A percentile compares a stretch with the other conserved stretches of the same genome.
phyloP scores from a whole-genome alignment of 2,888 invertebrate species.

The Catocala fraxini region DNA sequence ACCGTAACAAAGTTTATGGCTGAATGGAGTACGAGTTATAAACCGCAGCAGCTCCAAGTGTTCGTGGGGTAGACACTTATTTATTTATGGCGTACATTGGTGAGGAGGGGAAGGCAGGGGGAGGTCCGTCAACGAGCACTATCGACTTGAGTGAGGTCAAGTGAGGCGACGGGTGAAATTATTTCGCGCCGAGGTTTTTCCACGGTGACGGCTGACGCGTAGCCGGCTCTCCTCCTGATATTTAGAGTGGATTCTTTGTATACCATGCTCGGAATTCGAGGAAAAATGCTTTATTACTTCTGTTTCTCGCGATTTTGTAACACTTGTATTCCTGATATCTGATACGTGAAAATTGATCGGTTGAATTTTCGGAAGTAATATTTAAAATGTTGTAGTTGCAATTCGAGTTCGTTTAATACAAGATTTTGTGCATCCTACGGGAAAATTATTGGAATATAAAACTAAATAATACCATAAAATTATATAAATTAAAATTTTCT shows the following conservation, averaged over 20 bases:
- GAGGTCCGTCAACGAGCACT: slow-evolving; percentile 52
- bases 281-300: slow-evolving; percentile 11
- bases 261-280: slow-evolving; percentile 6
- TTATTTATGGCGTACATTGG: slow-evolving; percentile 61
- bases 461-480: no score
- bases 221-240: slow-evolving; percentile 20
- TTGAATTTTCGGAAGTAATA: no score
- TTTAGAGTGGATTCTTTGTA: slow-evolving; percentile 29
- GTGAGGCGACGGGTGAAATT: slow-evolving; percentile 56
- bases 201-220: slow-evolving; percentile 18
- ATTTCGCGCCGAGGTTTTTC: slow-evolving; percentile 57
- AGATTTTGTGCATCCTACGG: no score
- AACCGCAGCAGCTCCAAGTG: slow-evolving; percentile 41
- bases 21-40: slow-evolving; percentile 19
- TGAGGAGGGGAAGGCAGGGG: slow-evolving; percentile 27
- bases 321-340: no score
- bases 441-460: no score
- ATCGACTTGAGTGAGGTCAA: slow-evolving; percentile 67
- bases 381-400: no score
- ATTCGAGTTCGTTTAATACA: no score
- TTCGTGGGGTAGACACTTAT: slow-evolving; percentile 61
- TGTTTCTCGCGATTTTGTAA: neutral
- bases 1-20: slow-evolving; percentile 25
- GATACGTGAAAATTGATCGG: no score
- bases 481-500: no score